phyloP scores from a whole-genome alignment of 2,797 vertebrate genomes.

The Anolis apletophallus region DNA sequence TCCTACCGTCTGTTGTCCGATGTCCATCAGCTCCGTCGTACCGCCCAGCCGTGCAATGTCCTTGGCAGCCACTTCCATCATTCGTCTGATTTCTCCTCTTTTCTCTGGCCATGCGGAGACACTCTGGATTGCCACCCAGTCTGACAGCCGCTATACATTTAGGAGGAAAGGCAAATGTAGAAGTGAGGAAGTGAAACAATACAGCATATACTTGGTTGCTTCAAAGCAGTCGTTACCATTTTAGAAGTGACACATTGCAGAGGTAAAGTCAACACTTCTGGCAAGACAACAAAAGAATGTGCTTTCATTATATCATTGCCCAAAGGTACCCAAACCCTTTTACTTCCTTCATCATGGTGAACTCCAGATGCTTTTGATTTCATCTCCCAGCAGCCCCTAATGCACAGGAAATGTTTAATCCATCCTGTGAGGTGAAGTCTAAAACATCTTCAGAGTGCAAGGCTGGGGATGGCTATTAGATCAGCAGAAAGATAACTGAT shows the following conservation, averaged over 20 bases:
- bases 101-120: constrained; percentile 97
- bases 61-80: constrained; percentile 92
- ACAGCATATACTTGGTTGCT: background rate
- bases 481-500: background rate
- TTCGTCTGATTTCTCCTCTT: constrained; percentile 88
- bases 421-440: background rate
- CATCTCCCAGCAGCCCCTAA: background rate
- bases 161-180: background rate
- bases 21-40: constrained; percentile 86
- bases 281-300: background rate
- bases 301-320: background rate
- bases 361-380: background rate
- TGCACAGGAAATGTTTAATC: no score
- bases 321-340: background rate
- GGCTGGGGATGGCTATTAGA: background rate
- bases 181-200: background rate
- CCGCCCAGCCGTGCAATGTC: constrained; percentile 90
- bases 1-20: constrained; percentile 89
- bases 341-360: background rate
- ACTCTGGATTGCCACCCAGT: constrained; percentile 95
- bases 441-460: background rate
- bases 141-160: constrained; percentile 82
- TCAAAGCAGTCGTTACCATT: background rate
- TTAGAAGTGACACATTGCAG: background rate
- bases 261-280: background rate